Base-by-base conservation (phyloP, 2,113 vertebrate species). In the Trichomycterus rosablanca region DNA sequence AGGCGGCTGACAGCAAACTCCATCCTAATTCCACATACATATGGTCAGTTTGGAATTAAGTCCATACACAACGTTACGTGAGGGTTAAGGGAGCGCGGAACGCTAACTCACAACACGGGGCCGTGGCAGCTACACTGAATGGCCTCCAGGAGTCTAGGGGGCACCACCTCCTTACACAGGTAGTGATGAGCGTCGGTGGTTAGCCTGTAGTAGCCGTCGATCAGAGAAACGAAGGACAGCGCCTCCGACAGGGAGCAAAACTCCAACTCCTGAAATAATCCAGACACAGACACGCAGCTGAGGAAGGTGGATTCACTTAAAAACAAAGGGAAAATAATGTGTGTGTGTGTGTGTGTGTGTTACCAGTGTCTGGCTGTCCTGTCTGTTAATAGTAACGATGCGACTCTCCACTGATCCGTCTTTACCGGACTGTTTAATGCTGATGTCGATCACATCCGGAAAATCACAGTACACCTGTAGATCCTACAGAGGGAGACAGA, bases 151-250 rank as follows among this genome's bases (percentile, higher is more conserved):
- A 97, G 84, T 68, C 88, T 83, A 11, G 94, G 93, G 15, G 95
- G 87, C 7, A 88, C 94, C 39, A 97, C 91, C 76, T 97, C 94
- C 83, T 95, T 98, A 67, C 95, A 99, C 71, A 99, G 88, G 70
- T 92, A 99, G 80, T 97, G 93, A 74, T 99, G 93, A 2, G 92
- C 90, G 66, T 99, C 93, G 0, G 92, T 87, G 4, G 93, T 96
- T 52, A 97, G 83, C 77, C 93, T 89, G 75, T 93, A 98, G 78
- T 97, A 98, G 16, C 96, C 96, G 60, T 99, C 96, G 56, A 99
- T 92, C 70, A 98, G 72, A 3, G 95, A 95, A 1, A 95, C 91
- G 59, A 97, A 98, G 3, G 95, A 98, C 58, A 95, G 82, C 7
- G 94, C 94, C 76, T 93, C 91, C 26, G 80, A 78, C 74, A 96